Base-by-base conservation (phyloP, 2,888 invertebrate genomes). In the Noctua comes region DNA sequence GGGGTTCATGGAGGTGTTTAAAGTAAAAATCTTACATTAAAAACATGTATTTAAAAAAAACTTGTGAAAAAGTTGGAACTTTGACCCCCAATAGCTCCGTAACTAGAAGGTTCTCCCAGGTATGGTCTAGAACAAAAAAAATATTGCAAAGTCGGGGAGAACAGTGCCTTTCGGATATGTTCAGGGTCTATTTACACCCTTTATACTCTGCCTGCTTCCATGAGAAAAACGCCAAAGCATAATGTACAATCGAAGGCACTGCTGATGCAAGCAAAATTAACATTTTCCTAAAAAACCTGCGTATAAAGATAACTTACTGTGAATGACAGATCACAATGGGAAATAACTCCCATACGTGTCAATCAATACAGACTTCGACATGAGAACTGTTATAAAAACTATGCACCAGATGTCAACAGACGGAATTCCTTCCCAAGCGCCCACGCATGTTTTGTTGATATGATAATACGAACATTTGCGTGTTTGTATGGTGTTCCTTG, bases 341-440 rank as follows among this genome's bases (percentile, higher is more conserved):
- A 18, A 76, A 71, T 68, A 79, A 72, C 43, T 86, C 75, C 75
- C 77, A 77, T 75, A 70, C 64, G n/a, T 27, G 36, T 76, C 83
- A 86, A 77, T 88, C 80, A 83, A 82, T 68, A 74, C 65, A 46
- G 27, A 48, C 40, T 75, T 83, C 78, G 59, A 62, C 83, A 82
- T 89, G 89, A 73, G 90, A 90, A 90, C 76, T 77, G 10, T 59
- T 68, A 59, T 83, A 85, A 85, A 89, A 80, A 64, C 74, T 66
- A 76, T 64, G 64, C 36, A 73, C 77, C 74, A 73, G 83, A 88
- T 86, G 85, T 86, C 83, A 85, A 83, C 76, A 86, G 84, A 83
- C 86, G 89, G 89, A 90, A 90, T 89, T 85, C 85, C 86, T 90
- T 90, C 89, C 87, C 87, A 90, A 86, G 84, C 70, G 68, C 73